Conservation (phyloP, 2,888 invertebrate genomes). For the Nebria salina region DNA sequence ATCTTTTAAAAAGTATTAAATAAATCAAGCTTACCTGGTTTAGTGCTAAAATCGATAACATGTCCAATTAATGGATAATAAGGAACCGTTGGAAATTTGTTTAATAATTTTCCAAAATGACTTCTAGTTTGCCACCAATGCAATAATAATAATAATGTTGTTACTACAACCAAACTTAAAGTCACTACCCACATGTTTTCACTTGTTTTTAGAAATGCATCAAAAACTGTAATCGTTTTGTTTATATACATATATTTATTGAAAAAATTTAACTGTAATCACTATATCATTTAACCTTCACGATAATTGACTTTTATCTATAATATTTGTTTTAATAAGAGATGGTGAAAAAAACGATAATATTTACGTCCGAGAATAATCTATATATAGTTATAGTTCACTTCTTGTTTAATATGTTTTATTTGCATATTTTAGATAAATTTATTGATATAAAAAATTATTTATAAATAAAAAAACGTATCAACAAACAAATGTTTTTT, state of each 20-base stretch:
- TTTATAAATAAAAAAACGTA: background rate
- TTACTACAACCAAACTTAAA: background rate
- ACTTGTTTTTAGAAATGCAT: background rate
- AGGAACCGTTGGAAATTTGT: background rate
- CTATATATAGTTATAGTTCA: background rate
- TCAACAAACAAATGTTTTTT: background rate
- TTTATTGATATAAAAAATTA: too few relatives aligned
- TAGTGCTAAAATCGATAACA: slow-evolving; percentile 4
- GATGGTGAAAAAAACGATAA: too few relatives aligned
- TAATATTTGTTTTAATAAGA: too few relatives aligned
- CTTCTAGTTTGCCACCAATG: slow-evolving; percentile 13
- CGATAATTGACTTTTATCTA: too few relatives aligned
- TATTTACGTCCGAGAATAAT: background rate
- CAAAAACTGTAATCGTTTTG: background rate
- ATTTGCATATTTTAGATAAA: too few relatives aligned
- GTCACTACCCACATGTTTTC: background rate
- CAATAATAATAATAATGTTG: background rate
- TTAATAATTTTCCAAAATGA: slow-evolving; percentile 9
- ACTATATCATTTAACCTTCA: too few relatives aligned
- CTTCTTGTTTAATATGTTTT: background rate
- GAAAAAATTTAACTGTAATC: background rate
- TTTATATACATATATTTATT: background rate
- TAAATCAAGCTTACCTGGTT: slow-evolving; percentile 3
- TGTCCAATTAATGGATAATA: slow-evolving; percentile 9
- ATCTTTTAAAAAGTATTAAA: too few relatives aligned